Percentiles rank a stretch among this genome's conserved stretches.
Evolutionary conservation across 2,888 invertebrate genomes (phyloP).

Genomic region (Agonopterix heracliana): DNA sequence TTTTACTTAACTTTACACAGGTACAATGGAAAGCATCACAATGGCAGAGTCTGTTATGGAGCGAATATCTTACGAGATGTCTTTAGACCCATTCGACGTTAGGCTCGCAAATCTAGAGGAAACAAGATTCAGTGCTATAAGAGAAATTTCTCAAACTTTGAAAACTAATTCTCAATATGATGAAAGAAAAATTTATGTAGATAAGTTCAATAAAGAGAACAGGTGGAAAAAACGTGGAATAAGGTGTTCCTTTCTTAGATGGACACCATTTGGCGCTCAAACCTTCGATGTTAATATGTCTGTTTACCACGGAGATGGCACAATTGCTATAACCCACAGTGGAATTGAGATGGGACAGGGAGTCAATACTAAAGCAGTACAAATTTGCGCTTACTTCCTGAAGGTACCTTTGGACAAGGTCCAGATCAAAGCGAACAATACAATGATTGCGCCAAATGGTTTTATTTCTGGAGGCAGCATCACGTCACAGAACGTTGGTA

Average conservation of each 20-base stretch:
- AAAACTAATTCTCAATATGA: conserved; percentile 55
- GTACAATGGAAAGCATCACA: conserved; percentile 24
- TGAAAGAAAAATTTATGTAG: conserved; percentile 47
- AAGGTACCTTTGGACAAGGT: conserved; percentile 79
- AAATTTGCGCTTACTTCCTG: conserved; percentile 81
- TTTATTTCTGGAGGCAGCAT: conserved; percentile 75
- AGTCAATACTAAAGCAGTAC: conserved; percentile 83
- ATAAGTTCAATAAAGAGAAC: conserved; percentile 75
- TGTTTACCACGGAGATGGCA: conserved; percentile 80
- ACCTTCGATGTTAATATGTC: conserved; percentile 67
- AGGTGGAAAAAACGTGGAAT: conserved; percentile 82
- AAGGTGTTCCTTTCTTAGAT: conserved; percentile 49
- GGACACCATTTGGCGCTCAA: conserved; percentile 74
- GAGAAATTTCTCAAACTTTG: conserved; percentile 57
- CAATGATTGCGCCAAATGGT: conserved; percentile 73
- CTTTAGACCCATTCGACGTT: conserved; percentile 73
- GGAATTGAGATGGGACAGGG: conserved; percentile 86
- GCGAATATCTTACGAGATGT: conserved; percentile 66
- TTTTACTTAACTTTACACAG: conserved; percentile 11
- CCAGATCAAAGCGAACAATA: conserved; percentile 75
- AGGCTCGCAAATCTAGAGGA: conserved; percentile 34
- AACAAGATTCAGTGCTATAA: conserved; percentile 44
- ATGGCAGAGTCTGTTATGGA: conserved; percentile 75
- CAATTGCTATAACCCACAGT: conserved; percentile 79
- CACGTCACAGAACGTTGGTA: conserved; percentile 61